Evolutionary conservation across 2,888 invertebrate species (phyloP).

Genomic region (Xanthia icteritia): DNA sequence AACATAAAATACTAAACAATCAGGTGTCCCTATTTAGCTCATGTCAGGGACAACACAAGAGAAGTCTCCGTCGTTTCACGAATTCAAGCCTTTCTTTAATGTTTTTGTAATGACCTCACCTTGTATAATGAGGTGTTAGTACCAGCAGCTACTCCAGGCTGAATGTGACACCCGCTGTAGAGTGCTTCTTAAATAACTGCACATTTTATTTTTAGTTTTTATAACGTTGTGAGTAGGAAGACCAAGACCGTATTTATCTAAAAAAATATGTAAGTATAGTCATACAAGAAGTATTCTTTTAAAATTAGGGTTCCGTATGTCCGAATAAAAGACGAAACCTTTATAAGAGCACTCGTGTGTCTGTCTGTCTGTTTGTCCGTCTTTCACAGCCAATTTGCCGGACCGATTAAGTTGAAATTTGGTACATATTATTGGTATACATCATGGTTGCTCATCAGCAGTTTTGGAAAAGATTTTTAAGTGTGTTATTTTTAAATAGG

Average conservation of each 20-base stretch:
- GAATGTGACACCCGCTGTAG: constrained; percentile 44
- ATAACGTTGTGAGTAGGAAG: neutral
- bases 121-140: constrained; percentile 58
- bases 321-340: too few species aligned
- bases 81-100: constrained; percentile 55
- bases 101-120: constrained; percentile 52
- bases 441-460: too few species aligned
- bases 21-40: constrained; percentile 7
- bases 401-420: too few species aligned
- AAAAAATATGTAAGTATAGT: neutral
- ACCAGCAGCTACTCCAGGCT: constrained; percentile 31
- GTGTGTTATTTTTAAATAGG: too few species aligned
- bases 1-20: constrained; percentile 1
- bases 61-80: constrained; percentile 23
- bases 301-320: too few species aligned
- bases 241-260: neutral
- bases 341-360: too few species aligned
- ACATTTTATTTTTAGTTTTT: constrained; percentile 45
- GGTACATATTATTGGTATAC: too few species aligned
- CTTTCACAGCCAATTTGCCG: too few species aligned
- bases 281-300: neutral
- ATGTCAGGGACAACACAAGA: constrained; percentile 25
- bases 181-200: constrained; percentile 31
- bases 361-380: too few species aligned
- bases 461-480: too few species aligned